A percentile compares a stretch with the other conserved stretches of the same genome.
Evolutionary conservation across 2,888 invertebrate genomes (phyloP).

Genomic region (Cynaeus angustus): DNA sequence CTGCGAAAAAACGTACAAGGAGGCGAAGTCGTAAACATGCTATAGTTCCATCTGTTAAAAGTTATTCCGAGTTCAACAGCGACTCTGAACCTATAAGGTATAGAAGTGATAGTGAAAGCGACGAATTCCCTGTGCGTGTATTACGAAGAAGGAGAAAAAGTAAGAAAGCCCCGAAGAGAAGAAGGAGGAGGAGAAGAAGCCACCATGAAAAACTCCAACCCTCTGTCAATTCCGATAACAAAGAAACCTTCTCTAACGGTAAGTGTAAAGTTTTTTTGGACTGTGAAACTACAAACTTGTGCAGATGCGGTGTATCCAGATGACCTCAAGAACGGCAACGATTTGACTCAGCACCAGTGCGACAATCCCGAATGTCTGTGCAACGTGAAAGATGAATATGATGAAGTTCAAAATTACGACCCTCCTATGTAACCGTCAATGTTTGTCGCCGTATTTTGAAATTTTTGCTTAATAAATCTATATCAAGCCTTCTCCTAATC

Average conservation of each 20-base stretch:
- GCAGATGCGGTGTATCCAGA: constrained; percentile 20
- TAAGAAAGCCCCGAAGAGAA: not conserved
- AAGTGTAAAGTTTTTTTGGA: not conserved
- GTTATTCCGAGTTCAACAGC: not conserved
- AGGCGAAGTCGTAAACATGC: not conserved
- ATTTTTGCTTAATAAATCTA: constrained; percentile 4
- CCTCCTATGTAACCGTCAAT: constrained; percentile 2
- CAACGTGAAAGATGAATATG: constrained; percentile 26
- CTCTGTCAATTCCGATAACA: not conserved
- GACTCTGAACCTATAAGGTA: not conserved
- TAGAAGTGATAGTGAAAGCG: constrained; percentile 1
- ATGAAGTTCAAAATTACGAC: constrained; percentile 15
- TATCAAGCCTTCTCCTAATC: constrained; percentile 9
- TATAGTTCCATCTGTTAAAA: not conserved
- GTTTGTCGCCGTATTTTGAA: not conserved
- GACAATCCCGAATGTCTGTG: constrained; percentile 39
- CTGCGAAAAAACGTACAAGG: not conserved
- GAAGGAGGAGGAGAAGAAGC: constrained; percentile 7
- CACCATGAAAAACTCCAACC: not conserved
- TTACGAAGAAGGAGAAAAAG: constrained; percentile 13
- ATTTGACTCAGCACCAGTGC: constrained; percentile 10
- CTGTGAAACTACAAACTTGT: not conserved
- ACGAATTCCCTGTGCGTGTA: constrained; percentile 1
- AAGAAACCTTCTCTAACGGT: not conserved
- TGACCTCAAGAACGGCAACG: constrained; percentile 14